Evolutionary conservation across 2,113 vertebrate genomes (phyloP), one percentile per base, ranked within the genome.

Genomic region (Chrysochloris asiatica): DNA sequence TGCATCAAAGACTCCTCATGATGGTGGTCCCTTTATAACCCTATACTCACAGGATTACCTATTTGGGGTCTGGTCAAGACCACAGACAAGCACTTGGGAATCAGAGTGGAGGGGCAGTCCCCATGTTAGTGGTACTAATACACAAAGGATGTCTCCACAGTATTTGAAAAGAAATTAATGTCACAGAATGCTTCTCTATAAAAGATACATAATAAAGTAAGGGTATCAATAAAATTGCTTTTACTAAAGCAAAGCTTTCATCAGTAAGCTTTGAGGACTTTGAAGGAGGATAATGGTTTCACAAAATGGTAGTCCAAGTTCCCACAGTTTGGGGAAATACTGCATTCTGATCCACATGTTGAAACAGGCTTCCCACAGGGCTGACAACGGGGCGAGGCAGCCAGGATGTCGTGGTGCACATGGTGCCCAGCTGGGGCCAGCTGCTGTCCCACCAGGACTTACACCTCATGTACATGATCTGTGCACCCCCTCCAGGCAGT

Each of bases 301-400:
- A 99, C 99, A 84, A 99, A 99, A 97, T 99, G 99, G 98, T 99
- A 99, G 98, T 99, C 99, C 98, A 99, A 98, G 97, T 99, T 99
- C 93, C 99, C 99, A 93, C 99, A 99, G 98, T 99, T 99, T 99
- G 0, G 99, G 99, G 98, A 99, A 99, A 98, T 99, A 99, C 98
- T 99, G 99, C 99, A 99, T 99, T 78, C 99, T 99, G 21, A 99
- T 98, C 73, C 99, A 98, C 59, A 99, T 99, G 56, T 99, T 99
- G 96, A 99, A 95, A 99, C 99, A 1, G 99, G 99, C 97, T 99
- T 99, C 93, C 99, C 99, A 88, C 99, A 99, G 98, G 99, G 99
- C 96, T 99, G 99, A 96, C 99, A 99, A n/a, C n/a, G n/a, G n/a
- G n/a, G n/a, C n/a, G n/a, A n/a, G n/a, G n/a, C n/a, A n/a, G n/a